Evolutionary conservation across 2,888 invertebrate genomes (phyloP).

Genomic region (Heliconius sara): DNA sequence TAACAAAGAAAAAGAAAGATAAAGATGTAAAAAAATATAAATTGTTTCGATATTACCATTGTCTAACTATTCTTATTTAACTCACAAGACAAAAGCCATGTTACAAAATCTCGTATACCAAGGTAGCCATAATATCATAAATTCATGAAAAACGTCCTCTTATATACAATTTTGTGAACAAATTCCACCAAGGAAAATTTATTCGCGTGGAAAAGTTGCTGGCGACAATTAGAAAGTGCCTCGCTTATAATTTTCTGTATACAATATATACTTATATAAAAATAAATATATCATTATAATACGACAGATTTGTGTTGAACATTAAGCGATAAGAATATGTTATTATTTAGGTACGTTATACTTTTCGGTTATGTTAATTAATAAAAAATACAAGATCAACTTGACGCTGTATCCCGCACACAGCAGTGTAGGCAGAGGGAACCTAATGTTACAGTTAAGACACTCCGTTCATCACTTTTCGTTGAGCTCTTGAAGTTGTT

Average conservation of each 20-base stretch:
- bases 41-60: too few species aligned
- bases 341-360: not conserved
- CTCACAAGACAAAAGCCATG: not conserved
- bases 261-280: too few species aligned
- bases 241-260: not conserved
- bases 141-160: not conserved
- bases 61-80: not conserved
- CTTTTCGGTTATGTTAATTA: not conserved
- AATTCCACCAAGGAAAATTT: slow-evolving; percentile 1
- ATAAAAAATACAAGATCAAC: too few species aligned
- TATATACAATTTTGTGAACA: not conserved
- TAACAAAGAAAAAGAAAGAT: too few species aligned
- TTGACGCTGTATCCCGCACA: too few species aligned
- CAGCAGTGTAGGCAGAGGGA: too few species aligned
- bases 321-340: not conserved
- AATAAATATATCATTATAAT: slow-evolving; percentile 18
- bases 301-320: not conserved
- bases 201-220: not conserved
- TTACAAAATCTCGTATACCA: not conserved
- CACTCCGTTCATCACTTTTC: too few species aligned
- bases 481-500: too few species aligned
- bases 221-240: slow-evolving; percentile 15
- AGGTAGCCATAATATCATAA: not conserved
- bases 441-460: too few species aligned
- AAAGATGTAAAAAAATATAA: too few species aligned